Conservation (phyloP, 2,888 invertebrate species). For the Litoditis marina region DNA sequence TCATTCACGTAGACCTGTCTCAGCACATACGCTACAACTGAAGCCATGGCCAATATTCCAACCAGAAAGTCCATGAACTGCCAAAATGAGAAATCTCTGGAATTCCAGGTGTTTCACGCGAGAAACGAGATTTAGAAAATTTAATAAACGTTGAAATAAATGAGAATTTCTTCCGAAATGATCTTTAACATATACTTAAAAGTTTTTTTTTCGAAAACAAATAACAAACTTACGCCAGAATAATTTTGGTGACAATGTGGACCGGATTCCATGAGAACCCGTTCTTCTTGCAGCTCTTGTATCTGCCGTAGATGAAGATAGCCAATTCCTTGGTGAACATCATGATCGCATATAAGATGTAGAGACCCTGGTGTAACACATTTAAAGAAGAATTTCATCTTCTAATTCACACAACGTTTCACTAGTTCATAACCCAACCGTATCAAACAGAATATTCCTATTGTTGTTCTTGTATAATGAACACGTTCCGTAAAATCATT, state of each 20-base stretch:
- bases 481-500: too few relatives aligned
- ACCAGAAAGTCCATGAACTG: constrained; percentile 35
- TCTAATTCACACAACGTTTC: too few relatives aligned
- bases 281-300: constrained; percentile 17
- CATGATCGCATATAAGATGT: constrained; percentile 32
- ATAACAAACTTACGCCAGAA: constrained; percentile 12
- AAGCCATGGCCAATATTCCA: constrained; percentile 23
- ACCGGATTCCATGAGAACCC: constrained; percentile 8
- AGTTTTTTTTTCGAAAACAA: too few relatives aligned
- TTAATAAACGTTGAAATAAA: too few relatives aligned
- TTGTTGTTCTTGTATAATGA: too few relatives aligned
- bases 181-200: too few relatives aligned
- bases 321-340: constrained; percentile 30
- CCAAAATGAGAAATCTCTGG: constrained; percentile 38
- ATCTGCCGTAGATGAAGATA: constrained; percentile 24
- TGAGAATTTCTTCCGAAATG: too few relatives aligned
- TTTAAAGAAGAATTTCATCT: constrained; percentile 1
- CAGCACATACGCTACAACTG: constrained; percentile 32
- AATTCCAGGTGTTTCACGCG: too few relatives aligned
- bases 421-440: too few relatives aligned
- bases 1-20: constrained; percentile 28
- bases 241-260: background rate
- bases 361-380: constrained; percentile 30
- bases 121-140: too few relatives aligned
- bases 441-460: too few relatives aligned